A percentile compares a stretch with the other conserved stretches of the same genome.
These are phyloP conservation scores for Lycia hirtaria DNA, from an alignment of 2,888 invertebrate species.

Conservation along the genomic window DNA sequence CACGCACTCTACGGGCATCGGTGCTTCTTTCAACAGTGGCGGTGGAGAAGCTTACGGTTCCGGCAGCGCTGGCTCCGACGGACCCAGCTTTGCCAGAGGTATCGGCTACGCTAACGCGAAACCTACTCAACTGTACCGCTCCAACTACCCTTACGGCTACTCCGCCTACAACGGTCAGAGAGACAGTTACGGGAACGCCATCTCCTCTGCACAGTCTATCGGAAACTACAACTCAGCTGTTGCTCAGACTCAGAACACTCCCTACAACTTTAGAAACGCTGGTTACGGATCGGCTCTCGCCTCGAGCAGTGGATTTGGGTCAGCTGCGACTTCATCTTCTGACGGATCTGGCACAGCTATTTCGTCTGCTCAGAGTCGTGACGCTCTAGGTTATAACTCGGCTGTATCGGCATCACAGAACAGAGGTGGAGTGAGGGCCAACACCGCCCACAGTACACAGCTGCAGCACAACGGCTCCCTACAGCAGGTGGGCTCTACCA, in stretches of 20 bases:
- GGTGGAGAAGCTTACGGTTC: slow-evolving; percentile 66
- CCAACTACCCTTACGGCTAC: slow-evolving; percentile 43
- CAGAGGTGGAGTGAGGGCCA: slow-evolving; percentile 56
- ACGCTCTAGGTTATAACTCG: slow-evolving; percentile 48
- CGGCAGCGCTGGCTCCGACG: slow-evolving; percentile 58
- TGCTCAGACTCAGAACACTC: slow-evolving; percentile 58
- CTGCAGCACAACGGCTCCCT: slow-evolving; percentile 58
- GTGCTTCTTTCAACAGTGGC: slow-evolving; percentile 66
- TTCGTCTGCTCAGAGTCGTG: slow-evolving; percentile 57
- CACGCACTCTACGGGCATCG: slow-evolving; percentile 68
- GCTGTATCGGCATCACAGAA: slow-evolving; percentile 67
- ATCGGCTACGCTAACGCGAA: slow-evolving; percentile 64
- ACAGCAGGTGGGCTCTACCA: slow-evolving; percentile 66
- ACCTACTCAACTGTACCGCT: slow-evolving; percentile 42
- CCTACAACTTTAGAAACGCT: slow-evolving; percentile 34
- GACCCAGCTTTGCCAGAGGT: slow-evolving; percentile 60
- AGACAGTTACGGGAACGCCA: slow-evolving; percentile 45
- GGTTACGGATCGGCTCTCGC: slow-evolving; percentile 57
- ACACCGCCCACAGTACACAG: slow-evolving; percentile 64
- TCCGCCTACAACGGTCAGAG: slow-evolving; percentile 47
- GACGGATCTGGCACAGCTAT: slow-evolving; percentile 57
- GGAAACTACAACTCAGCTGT: slow-evolving; percentile 60
- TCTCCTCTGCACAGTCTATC: slow-evolving; percentile 60
- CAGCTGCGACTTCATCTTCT: slow-evolving; percentile 40
- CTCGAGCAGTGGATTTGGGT: slow-evolving; percentile 40